Conservation (phyloP, 2,888 invertebrate species). For the Orthosia cruda region DNA sequence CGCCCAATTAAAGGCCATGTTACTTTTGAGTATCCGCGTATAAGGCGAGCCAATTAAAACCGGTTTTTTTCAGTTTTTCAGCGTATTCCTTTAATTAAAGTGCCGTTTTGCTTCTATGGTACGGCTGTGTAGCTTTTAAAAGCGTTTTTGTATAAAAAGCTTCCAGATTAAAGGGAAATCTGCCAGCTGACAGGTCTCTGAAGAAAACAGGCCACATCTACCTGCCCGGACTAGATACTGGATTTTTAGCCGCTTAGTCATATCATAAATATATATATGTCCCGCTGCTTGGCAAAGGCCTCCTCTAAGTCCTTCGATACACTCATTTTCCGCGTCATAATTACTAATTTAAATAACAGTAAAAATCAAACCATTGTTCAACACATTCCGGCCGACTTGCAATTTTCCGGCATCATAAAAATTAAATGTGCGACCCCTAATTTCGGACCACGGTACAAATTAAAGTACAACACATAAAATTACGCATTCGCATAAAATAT, state of each 20-base stretch:
- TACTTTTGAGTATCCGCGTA: slow-evolving; percentile 27
- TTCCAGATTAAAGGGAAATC: background rate
- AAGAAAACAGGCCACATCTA: too few relatives aligned
- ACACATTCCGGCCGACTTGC: background rate
- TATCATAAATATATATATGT: too few relatives aligned
- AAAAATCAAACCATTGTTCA: background rate
- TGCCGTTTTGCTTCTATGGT: background rate
- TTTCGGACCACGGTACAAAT: slow-evolving; percentile 29
- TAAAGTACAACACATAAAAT: slow-evolving; percentile 43
- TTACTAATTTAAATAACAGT: background rate
- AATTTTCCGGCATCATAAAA: slow-evolving; percentile 8
- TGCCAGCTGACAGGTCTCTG: too few relatives aligned
- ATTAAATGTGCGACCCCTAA: slow-evolving; percentile 7
- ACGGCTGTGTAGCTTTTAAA: background rate
- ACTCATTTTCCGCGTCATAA: background rate
- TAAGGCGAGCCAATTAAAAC: slow-evolving; percentile 51
- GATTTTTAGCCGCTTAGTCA: too few relatives aligned
- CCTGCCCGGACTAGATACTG: too few relatives aligned
- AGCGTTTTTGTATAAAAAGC: background rate
- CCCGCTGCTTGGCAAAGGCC: background rate
- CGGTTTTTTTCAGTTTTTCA: background rate
- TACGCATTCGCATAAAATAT: slow-evolving; percentile 44
- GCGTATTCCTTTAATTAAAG: slow-evolving; percentile 2
- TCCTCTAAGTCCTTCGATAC: background rate
- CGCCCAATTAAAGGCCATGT: slow-evolving; percentile 56